Base-by-base conservation (phyloP, 2,888 invertebrate species). In the Amitus sp. region DNA sequence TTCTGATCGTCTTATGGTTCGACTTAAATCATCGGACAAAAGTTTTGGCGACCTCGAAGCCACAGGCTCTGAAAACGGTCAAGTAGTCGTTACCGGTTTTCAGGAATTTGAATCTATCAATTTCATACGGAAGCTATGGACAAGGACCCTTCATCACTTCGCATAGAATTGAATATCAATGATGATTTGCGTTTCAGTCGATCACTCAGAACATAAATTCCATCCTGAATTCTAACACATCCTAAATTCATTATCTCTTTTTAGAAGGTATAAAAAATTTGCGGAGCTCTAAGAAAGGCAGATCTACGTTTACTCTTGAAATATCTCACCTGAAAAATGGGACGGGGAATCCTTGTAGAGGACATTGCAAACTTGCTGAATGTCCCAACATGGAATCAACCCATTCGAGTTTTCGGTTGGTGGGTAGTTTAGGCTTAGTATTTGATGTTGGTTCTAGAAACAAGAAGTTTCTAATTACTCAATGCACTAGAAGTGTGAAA, bases 311-410 rank as follows among this genome's bases (percentile, higher is more conserved):
- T 20, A 56, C 46, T 30, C 54, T 10, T 34, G 34, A 34, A 6
- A 13, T 12, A 40, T 18, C 73, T 75, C 69, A 82, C 81, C 82
- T 80, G 69, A 70, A 76, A 57, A 76, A 67, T 61, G 80, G 78
- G 77, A 89, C 87, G 71, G 92, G 92, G 82, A 87, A 90, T 72
- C 90, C 92, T 86, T 92, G 92, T 68, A 91, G 90, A 80, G 90
- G 90, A 82, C 91, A 92, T 77, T 90, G 85, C 69, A 91, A 82
- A 62, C 74, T 73, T 30, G 72, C 56, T n/a, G 71, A 63, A 12
- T 47, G 67, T 43, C 42, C 56, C 27, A 65, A 59, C 34, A 57
- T 67, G 19, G 69, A 72, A 27, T 82, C 81, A 39, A 82, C 73
- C 65, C 79, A 81, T 65, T 81, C 81, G 53, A 80, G 72, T 71